Evolutionary conservation across 2,888 invertebrate genomes (phyloP).

Genomic region (Electrophaes corylata): DNA sequence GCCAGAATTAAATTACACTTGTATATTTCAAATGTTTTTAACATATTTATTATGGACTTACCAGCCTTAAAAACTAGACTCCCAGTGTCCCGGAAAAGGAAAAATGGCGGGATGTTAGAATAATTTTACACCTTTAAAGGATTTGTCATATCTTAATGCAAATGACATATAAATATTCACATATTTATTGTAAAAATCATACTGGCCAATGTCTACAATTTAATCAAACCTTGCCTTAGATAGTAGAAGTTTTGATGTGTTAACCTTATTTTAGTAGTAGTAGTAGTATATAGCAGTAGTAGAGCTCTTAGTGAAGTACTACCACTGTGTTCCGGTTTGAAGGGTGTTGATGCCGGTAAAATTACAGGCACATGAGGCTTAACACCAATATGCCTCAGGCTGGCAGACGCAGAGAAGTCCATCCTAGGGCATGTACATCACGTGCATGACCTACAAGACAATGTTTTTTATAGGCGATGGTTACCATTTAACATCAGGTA

Average conservation of each 20-base stretch:
- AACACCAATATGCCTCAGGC: too few relatives aligned
- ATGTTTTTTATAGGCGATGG: too few relatives aligned
- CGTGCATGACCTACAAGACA: too few relatives aligned
- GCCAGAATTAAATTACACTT: conserved; percentile 5
- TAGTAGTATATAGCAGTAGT: too few relatives aligned
- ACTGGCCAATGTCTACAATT: conserved; percentile 14
- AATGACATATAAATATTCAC: conserved; percentile 23
- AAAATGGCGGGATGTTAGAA: conserved; percentile 16
- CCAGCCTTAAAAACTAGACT: conserved; percentile 2
- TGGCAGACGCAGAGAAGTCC: too few relatives aligned
- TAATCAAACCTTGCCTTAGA: conserved; percentile 16
- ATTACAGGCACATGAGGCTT: too few relatives aligned
- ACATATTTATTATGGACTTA: conserved; percentile 9
- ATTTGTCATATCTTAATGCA: conserved; percentile 27
- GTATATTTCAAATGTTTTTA: conserved; percentile 6
- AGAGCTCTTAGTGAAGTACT: too few relatives aligned
- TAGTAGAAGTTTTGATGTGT: not conserved
- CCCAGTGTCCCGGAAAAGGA: conserved; percentile 4
- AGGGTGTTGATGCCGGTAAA: too few relatives aligned
- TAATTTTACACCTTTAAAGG: conserved; percentile 10
- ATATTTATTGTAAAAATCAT: conserved; percentile 21
- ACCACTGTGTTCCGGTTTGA: too few relatives aligned
- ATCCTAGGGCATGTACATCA: too few relatives aligned
- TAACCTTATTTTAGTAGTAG: not conserved
- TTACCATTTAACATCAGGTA: too few relatives aligned